Evolutionary conservation across 1,140 invertebrate species (phyloP).

Genomic region (Ceratosolen solmsi): DNA sequence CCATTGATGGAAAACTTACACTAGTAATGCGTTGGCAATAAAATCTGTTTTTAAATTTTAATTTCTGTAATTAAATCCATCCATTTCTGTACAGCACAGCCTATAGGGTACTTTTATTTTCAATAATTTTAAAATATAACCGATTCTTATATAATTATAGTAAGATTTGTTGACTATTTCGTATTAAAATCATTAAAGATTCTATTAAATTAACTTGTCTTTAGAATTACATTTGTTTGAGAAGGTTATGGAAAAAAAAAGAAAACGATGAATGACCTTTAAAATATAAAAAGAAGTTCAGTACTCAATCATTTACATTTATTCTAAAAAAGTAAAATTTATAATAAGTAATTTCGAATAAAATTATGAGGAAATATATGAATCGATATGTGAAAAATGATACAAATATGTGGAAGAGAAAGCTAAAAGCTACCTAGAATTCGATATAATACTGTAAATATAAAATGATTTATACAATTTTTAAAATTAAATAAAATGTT

Average conservation of each 20-base stretch:
- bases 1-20: conserved; percentile 41
- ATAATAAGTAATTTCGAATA: background rate
- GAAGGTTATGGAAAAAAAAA: background rate
- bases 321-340: background rate
- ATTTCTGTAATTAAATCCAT: conserved; percentile 43
- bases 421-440: conserved; percentile 25
- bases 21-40: conserved; percentile 51
- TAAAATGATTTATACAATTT: conserved; percentile 47
- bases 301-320: background rate
- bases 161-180: conserved; percentile 29
- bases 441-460: conserved; percentile 45
- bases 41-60: conserved; percentile 47
- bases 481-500: conserved; percentile 37
- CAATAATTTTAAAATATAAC: background rate
- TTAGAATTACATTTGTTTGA: conserved; percentile 2
- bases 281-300: background rate
- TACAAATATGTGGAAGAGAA: too few relatives aligned
- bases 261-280: background rate
- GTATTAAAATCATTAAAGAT: conserved; percentile 39
- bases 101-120: conserved; percentile 19
- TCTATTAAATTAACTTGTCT: conserved; percentile 20
- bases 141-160: conserved; percentile 9
- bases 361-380: background rate
- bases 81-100: conserved; percentile 24
- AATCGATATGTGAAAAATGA: too few relatives aligned